These are phyloP conservation scores for Ceratina calcarata DNA, from an alignment of 1,140 invertebrate species.

Conservation along the genomic window DNA sequence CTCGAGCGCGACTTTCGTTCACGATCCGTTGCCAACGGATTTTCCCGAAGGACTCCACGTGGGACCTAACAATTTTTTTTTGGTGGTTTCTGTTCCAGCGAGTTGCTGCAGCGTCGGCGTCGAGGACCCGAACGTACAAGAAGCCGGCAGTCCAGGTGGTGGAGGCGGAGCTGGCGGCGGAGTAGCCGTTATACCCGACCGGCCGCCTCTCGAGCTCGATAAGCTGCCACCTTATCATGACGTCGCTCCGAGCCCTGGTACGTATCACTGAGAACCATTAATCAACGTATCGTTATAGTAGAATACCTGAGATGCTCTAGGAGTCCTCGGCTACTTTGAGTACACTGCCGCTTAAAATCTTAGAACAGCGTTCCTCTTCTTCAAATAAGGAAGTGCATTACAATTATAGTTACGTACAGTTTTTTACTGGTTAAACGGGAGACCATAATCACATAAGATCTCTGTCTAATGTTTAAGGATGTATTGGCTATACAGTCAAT, in stretches of 20 bases:
- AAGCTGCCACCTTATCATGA: constrained; percentile 80
- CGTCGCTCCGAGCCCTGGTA: constrained; percentile 77
- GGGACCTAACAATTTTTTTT: constrained; percentile 41
- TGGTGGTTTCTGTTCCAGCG: constrained; percentile 63
- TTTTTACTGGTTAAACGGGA: too few relatives aligned
- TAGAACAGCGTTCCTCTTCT: too few relatives aligned
- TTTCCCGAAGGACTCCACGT: constrained; percentile 49
- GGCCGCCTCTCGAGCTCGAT: constrained; percentile 78
- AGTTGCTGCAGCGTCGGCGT: constrained; percentile 76
- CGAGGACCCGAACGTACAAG: constrained; percentile 67
- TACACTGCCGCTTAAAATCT: background rate
- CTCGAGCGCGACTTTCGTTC: constrained; percentile 56
- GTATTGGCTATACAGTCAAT: too few relatives aligned
- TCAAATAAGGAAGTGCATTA: too few relatives aligned
- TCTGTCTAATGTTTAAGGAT: too few relatives aligned
- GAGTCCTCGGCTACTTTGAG: background rate
- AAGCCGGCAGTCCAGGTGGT: constrained; percentile 65
- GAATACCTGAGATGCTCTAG: background rate
- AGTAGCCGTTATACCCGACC: constrained; percentile 78
- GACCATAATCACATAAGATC: too few relatives aligned
- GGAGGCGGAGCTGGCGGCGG: constrained; percentile 71
- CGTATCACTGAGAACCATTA: constrained; percentile 55
- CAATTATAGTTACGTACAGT: too few relatives aligned
- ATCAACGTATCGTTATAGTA: background rate
- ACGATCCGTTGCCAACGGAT: constrained; percentile 47